Evolutionary conservation across 2,113 vertebrate species (phyloP), one percentile per base, ranked within the genome.

Genomic region (Chloebia gouldiae): DNA sequence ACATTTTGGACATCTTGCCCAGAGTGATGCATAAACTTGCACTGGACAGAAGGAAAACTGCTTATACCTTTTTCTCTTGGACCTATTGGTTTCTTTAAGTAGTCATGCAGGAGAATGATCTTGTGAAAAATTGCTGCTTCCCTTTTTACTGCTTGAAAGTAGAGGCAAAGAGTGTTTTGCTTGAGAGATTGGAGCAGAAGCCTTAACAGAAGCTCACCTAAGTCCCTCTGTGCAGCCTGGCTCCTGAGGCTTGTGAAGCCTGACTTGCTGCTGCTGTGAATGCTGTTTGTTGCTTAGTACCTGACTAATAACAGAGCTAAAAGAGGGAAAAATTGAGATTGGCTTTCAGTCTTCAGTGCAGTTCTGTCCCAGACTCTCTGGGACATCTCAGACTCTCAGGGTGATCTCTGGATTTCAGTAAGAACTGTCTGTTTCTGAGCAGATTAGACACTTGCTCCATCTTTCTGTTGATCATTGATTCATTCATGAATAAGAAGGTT

Each of bases 371-470:
- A 72, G 30, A 25, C 39, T 71, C 2, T n/a, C n/a, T n/a, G n/a
- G n/a, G n/a, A n/a, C n/a, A n/a, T n/a, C n/a, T n/a, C n/a, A n/a
- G n/a, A n/a, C n/a, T n/a, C n/a, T n/a, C n/a, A n/a, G 1, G 28
- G 15, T 64, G 47, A 20, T 59, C 39, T 77, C 44, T 77, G 68
- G 64, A 49, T 70, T 90, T 60, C n/a, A 56, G 15, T 53, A 59
- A 57, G n/a, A 86, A 15, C 33, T 50, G 20, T 84, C 53, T n/a
- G 22, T 15, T 73, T 73, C n/a, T 81, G 40, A 70, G 42, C 70
- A 57, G 31, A 40, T 57, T 2, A 0, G 30, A 44, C 35, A 27
- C 3, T 61, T 88, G 11, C 1, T 77, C 13, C 13, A 4, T 69
- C 44, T 63, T 56, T 57, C 42, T 31, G 0, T 6, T 4, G 8